Evolutionary conservation across 2,113 vertebrate genomes (phyloP).

Genomic region (Pontoporia blainvillei): DNA sequence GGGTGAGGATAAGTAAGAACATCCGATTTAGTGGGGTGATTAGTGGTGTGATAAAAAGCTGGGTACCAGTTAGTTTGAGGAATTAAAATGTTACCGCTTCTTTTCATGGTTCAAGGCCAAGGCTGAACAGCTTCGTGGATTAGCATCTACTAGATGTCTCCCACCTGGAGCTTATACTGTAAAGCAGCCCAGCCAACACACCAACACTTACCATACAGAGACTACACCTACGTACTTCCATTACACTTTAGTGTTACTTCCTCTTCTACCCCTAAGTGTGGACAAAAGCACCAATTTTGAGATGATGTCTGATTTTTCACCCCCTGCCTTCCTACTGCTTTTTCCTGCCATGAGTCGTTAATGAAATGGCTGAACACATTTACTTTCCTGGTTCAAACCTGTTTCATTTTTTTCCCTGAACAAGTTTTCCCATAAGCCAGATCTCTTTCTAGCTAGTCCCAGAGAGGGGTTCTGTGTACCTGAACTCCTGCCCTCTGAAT

Average conservation of each 20-base stretch:
- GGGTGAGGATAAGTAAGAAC: neutral
- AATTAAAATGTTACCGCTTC: neutral
- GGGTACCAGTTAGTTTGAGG: neutral
- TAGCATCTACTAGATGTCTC: neutral
- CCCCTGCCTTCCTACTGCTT: neutral
- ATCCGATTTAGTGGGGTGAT: neutral
- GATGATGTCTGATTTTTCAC: neutral
- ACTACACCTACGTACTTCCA: accelerated
- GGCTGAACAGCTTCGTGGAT: neutral
- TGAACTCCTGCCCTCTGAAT: neutral
- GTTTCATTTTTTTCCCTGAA: neutral
- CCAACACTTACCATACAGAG: neutral
- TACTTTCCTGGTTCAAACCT: neutral
- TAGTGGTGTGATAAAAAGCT: neutral
- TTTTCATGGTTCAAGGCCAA: neutral
- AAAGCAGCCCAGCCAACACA: neutral
- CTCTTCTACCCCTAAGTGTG: neutral
- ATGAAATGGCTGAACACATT: neutral
- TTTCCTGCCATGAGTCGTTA: neutral
- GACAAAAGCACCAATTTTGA: neutral
- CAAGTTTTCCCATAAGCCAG: neutral
- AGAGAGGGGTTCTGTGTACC: neutral
- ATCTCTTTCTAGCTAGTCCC: neutral
- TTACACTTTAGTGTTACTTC: neutral
- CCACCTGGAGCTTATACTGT: neutral